These are phyloP conservation scores for Salarias fasciatus DNA, from an alignment of 2,797 vertebrate species.

Conservation along the genomic window DNA sequence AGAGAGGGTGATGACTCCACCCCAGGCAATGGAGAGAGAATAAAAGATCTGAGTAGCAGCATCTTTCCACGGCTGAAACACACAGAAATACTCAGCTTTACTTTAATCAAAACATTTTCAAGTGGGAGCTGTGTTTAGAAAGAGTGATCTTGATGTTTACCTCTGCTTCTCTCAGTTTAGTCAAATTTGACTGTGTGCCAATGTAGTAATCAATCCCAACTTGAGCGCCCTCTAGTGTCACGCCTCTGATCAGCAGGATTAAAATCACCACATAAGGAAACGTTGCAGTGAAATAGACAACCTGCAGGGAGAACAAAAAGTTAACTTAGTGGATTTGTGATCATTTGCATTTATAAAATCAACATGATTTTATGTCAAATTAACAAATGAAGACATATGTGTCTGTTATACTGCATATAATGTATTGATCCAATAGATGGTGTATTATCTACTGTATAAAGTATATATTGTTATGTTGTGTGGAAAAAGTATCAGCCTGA, in stretches of 20 bases:
- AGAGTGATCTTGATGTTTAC: constrained; percentile 59
- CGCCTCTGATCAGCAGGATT: constrained; percentile 89
- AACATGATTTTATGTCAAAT: too few species aligned
- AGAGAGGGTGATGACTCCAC: constrained; percentile 91
- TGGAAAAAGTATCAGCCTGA: too few species aligned
- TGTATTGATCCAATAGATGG: too few species aligned
- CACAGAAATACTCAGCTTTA: neutral
- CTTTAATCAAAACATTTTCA: neutral
- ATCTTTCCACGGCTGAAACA: constrained; percentile 90
- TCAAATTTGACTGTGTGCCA: constrained; percentile 89
- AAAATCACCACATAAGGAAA: constrained; percentile 91
- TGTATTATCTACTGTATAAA: too few species aligned
- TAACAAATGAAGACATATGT: too few species aligned
- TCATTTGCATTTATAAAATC: too few species aligned
- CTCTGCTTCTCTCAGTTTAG: constrained; percentile 87
- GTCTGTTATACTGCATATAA: too few species aligned
- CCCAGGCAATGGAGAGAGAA: constrained; percentile 91
- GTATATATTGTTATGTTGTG: too few species aligned
- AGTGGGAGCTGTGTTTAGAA: neutral
- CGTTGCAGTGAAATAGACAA: constrained; percentile 94
- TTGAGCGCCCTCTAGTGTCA: constrained; percentile 89
- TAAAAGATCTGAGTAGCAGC: constrained; percentile 96
- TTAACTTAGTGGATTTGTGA: too few species aligned
- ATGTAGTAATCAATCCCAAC: constrained; percentile 93
- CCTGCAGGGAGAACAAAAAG: constrained; percentile 72